Evolutionary conservation across 2,888 invertebrate species (phyloP), one percentile per base, ranked within the genome.

Genomic region (Ceriagrion tenellum): DNA sequence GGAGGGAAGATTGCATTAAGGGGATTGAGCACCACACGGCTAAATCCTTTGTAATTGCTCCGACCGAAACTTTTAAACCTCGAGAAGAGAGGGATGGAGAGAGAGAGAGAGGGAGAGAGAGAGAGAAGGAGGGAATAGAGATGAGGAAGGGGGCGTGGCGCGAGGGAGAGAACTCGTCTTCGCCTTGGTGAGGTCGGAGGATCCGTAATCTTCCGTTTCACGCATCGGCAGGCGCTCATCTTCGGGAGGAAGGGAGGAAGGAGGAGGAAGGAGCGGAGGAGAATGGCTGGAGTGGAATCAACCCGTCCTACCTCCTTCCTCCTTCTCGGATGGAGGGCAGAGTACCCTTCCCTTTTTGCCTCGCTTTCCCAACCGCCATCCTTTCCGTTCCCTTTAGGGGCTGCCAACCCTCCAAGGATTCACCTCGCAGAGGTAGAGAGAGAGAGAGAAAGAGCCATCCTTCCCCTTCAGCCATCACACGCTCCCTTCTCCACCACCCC

Each of bases 181-280:
- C 59, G 59, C 59, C 59, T 16, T 16, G 6, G 59, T 20, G 81
- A 35, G 20, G 81, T 30, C 13, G 59, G 35, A 35, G 30, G 18
- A 81, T 35, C 13, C 81, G 81, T 81, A 81, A 35, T 81, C 81
- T 81, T 81, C 81, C 30, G 81, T 81, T 81, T 81, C 35, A 35
- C 81, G 81, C 81, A 81, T 81, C 81, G 81, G 35, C 81, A 81
- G 81, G 81, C 81, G 35, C 81, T 81, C 81, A 81, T 81, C 81
- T 30, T 81, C 8, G 47, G 47, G 47, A 47, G 47, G 47, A 2
- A 47, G 47, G 8, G 47, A 8, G 8, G 2, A 8, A n/a, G 74
- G 74, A 69, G 47, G 59, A 63, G 81, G n/a, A 8, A 47, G 2
- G 26, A n/a, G 81, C 0, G 74, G 74, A 69, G 47, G 59, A 63